phyloP scores from a whole-genome alignment of 2,888 invertebrate species.

The Acleris literana region DNA sequence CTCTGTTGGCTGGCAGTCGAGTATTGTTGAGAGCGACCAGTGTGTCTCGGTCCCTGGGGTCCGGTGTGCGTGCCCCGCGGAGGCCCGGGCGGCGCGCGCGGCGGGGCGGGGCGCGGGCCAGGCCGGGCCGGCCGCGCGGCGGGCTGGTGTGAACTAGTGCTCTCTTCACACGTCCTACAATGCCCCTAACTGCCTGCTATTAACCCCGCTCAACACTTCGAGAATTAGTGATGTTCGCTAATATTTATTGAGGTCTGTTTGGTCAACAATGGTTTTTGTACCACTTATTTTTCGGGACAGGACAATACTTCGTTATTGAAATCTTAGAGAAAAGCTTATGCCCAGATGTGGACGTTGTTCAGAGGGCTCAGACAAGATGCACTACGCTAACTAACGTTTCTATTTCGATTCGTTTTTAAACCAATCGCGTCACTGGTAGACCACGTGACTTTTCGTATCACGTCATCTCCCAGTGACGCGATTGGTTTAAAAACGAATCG shows the following conservation, averaged over 20 bases:
- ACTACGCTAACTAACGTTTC: too few species aligned
- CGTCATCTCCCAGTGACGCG: too few species aligned
- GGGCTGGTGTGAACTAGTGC: constrained; percentile 67
- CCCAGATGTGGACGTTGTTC: too few species aligned
- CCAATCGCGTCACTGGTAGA: too few species aligned
- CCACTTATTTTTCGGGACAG: neutral
- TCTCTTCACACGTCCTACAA: constrained; percentile 81
- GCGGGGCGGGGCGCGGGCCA: constrained; percentile 44
- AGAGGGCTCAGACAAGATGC: too few species aligned
- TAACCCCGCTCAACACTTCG: constrained; percentile 70
- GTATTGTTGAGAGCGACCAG: constrained; percentile 46
- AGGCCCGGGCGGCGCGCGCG: constrained; percentile 9
- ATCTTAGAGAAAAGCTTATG: too few species aligned
- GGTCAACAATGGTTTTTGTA: neutral
- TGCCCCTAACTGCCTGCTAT: constrained; percentile 82
- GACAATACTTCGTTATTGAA: too few species aligned
- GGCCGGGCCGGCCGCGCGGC: constrained; percentile 44
- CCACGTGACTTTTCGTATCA: too few species aligned
- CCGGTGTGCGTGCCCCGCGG: constrained; percentile 19
- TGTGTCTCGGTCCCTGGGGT: constrained; percentile 45
- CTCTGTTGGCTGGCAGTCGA: constrained; percentile 49
- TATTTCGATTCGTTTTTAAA: too few species aligned
- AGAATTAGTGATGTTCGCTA: constrained; percentile 57
- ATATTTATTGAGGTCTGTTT: constrained; percentile 2
- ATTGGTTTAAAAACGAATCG: too few species aligned